phyloP scores from a whole-genome alignment of 2,113 vertebrate species.

The Alethe castanea region DNA sequence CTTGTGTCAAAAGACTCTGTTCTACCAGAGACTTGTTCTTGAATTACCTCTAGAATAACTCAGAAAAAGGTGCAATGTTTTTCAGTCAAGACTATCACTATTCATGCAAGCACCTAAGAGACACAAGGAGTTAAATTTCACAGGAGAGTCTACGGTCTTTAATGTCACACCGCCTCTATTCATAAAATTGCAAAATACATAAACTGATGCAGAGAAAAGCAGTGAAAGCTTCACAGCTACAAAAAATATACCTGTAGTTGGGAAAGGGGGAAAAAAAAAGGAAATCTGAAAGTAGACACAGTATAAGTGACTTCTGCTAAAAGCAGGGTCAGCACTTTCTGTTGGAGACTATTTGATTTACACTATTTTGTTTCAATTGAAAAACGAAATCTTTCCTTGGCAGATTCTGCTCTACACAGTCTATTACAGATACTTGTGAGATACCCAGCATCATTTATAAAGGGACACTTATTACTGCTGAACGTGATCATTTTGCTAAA shows the following conservation, averaged over 20 bases:
- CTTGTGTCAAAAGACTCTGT: background rate
- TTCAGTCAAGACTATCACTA: background rate
- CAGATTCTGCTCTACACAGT: slow-evolving; percentile 32
- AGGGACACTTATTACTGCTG: slow-evolving; percentile 24
- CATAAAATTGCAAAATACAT: background rate
- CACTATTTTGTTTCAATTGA: slow-evolving; percentile 34
- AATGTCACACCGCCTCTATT: background rate
- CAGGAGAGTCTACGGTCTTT: background rate
- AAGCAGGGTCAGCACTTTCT: slow-evolving; percentile 31
- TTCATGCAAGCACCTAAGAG: background rate
- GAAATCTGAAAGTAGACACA: background rate
- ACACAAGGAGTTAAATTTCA: background rate
- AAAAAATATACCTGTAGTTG: background rate
- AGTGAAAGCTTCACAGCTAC: background rate
- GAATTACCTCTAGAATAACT: background rate
- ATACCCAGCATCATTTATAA: slow-evolving; percentile 52
- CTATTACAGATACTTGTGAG: slow-evolving; percentile 48
- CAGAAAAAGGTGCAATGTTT: background rate
- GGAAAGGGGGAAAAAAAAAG: background rate
- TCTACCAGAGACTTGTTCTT: background rate
- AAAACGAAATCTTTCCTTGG: slow-evolving; percentile 40
- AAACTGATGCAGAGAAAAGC: background rate
- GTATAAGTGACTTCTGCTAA: background rate
- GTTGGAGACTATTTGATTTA: slow-evolving; percentile 27
- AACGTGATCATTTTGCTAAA: slow-evolving; percentile 40